phyloP scores from a whole-genome alignment of 1,140 invertebrate species.

The Cephus cinctus region DNA sequence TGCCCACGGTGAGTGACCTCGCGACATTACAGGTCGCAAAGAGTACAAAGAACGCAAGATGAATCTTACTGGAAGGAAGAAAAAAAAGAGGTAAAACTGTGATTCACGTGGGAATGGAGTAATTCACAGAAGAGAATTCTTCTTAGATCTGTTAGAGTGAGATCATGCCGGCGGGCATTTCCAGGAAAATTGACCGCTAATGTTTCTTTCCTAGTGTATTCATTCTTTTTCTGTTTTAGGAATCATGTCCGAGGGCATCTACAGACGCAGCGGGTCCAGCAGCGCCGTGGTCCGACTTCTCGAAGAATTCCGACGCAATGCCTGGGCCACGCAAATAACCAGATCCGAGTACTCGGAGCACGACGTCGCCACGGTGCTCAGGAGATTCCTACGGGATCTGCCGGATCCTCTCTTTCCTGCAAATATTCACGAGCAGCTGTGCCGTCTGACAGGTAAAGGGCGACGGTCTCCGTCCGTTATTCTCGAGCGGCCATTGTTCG shows the following conservation, averaged over 20 bases:
- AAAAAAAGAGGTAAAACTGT: no score
- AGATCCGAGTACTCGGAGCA: constrained; percentile 74
- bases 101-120: background rate
- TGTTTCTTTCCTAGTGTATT: background rate
- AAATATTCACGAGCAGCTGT: constrained; percentile 57
- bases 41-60: no score
- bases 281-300: constrained; percentile 76
- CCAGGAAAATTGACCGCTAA: no score
- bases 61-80: no score
- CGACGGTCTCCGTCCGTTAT: no score
- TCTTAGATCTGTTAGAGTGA: background rate
- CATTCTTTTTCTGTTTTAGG: constrained; percentile 54
- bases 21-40: no score
- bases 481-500: no score
- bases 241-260: constrained; percentile 82
- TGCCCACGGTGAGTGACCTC: constrained; percentile 76
- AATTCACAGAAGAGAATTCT: background rate
- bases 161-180: no score
- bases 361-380: constrained; percentile 82
- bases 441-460: constrained; percentile 52
- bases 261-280: constrained; percentile 75
- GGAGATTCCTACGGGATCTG: constrained; percentile 79
- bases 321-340: constrained; percentile 79
- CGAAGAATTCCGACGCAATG: constrained; percentile 72
- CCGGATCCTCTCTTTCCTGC: constrained; percentile 70